Percentiles rank a stretch among this genome's conserved stretches.
phyloP scores from a whole-genome alignment of 64 coral and sea anemone species.

The Montipora capricornis region DNA sequence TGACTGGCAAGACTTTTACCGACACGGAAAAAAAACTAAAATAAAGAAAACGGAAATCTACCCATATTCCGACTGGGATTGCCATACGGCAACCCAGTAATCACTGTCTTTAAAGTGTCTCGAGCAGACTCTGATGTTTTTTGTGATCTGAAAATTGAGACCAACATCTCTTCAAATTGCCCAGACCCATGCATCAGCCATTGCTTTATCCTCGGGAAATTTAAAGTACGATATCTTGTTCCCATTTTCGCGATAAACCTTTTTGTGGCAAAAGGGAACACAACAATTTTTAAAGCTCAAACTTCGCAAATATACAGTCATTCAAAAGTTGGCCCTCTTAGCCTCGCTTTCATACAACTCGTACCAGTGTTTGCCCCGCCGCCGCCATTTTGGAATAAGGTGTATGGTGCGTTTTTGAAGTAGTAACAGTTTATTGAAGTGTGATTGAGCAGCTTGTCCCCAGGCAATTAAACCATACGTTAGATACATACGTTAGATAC shows the following conservation, averaged over 20 bases:
- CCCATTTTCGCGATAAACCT: not conserved
- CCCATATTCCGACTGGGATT: too few relatives aligned
- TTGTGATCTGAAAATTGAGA: not conserved
- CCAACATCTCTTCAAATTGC: not conserved
- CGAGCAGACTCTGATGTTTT: not conserved
- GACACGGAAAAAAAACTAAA: too few relatives aligned
- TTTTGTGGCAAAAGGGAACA: not conserved
- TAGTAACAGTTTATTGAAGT: too few relatives aligned
- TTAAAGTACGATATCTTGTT: not conserved
- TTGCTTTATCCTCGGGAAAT: not conserved
- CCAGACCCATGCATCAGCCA: not conserved
- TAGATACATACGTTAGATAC: too few relatives aligned
- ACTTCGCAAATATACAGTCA: not conserved
- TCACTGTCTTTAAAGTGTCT: too few relatives aligned
- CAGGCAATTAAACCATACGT: too few relatives aligned
- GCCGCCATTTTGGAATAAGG: too few relatives aligned
- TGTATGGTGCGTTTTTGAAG: too few relatives aligned
- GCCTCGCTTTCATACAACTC: conserved; percentile 14
- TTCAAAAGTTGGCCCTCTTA: not conserved
- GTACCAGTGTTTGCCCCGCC: not conserved
- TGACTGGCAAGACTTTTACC: too few relatives aligned
- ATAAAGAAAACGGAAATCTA: too few relatives aligned
- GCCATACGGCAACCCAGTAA: too few relatives aligned
- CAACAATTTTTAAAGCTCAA: not conserved
- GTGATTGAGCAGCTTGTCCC: too few relatives aligned